A percentile compares a stretch with the other conserved stretches of the same genome.
Conservation (phyloP, 2,113 vertebrate genomes). For the Nanorana parkeri region DNA sequence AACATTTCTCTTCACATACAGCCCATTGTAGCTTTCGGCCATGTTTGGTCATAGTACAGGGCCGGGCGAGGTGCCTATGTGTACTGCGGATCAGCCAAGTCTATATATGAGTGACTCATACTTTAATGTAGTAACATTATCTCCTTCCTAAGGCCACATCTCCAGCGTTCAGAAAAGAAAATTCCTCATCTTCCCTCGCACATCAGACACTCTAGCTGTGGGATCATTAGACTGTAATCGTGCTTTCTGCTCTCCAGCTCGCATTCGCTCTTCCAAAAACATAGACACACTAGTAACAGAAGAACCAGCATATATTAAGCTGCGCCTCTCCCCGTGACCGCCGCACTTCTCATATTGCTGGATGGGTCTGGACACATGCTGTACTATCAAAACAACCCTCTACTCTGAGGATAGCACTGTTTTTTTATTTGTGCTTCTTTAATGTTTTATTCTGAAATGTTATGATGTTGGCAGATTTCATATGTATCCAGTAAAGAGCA, state of each 20-base stretch:
- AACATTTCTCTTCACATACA: conserved; percentile 18
- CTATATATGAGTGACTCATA: conserved; percentile 52
- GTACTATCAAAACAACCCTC: not conserved
- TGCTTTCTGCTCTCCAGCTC: conserved; percentile 30
- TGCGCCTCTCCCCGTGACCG: not conserved
- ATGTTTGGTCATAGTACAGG: conserved; percentile 43
- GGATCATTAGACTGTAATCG: conserved; percentile 43
- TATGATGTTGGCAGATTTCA: too few species aligned
- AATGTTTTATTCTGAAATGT: too few species aligned
- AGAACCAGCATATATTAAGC: conserved; percentile 11
- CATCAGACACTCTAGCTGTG: conserved; percentile 39
- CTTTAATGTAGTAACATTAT: conserved; percentile 54
- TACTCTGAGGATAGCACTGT: not conserved
- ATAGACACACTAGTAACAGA: not conserved
- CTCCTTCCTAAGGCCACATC: conserved; percentile 46
- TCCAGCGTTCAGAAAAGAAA: conserved; percentile 29
- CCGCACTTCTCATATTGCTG: not conserved
- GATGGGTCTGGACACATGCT: not conserved
- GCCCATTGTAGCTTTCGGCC: conserved; percentile 9
- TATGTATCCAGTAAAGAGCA: too few species aligned
- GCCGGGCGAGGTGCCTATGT: conserved; percentile 37
- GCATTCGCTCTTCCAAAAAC: conserved; percentile 35
- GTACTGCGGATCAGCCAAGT: conserved; percentile 47
- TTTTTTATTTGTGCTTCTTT: not conserved
- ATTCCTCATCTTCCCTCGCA: conserved; percentile 50